Evolutionary conservation across 2,888 invertebrate genomes (phyloP).

Genomic region (Rhimphoctona megacephalus): DNA sequence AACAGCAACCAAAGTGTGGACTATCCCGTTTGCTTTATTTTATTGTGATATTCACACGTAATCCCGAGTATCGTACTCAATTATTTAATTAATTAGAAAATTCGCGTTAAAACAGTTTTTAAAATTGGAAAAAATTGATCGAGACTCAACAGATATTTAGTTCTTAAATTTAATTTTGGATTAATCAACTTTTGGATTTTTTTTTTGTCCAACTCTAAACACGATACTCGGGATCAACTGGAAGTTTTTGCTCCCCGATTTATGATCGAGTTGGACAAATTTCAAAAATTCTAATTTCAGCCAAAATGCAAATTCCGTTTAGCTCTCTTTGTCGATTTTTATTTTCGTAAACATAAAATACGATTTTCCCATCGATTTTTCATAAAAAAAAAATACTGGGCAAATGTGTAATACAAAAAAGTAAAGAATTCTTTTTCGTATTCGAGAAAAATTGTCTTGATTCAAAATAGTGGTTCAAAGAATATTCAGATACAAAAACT

Average conservation of each 20-base stretch:
- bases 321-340: slow-evolving; percentile 15
- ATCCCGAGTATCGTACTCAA: slow-evolving; percentile 45
- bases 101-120: background rate
- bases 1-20: slow-evolving; percentile 66
- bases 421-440: background rate
- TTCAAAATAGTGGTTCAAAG: background rate
- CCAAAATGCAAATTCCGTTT: slow-evolving; percentile 45
- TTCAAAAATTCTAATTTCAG: slow-evolving; percentile 32
- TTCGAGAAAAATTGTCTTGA: too few relatives aligned
- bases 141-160: background rate
- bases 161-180: background rate
- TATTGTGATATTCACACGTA: background rate
- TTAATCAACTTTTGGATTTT: background rate
- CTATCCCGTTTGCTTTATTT: slow-evolving; percentile 39
- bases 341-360: background rate
- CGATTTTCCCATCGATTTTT: too few relatives aligned
- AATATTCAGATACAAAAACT: background rate
- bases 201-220: background rate
- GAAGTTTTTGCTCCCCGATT: slow-evolving; percentile 25
- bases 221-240: slow-evolving; percentile 47
- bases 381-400: background rate
- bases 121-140: background rate
- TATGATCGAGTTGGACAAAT: slow-evolving; percentile 13
- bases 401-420: background rate
- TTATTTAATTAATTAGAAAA: background rate